phyloP scores from a whole-genome alignment of 1,140 invertebrate species.

The Apocrypta bakeri region DNA sequence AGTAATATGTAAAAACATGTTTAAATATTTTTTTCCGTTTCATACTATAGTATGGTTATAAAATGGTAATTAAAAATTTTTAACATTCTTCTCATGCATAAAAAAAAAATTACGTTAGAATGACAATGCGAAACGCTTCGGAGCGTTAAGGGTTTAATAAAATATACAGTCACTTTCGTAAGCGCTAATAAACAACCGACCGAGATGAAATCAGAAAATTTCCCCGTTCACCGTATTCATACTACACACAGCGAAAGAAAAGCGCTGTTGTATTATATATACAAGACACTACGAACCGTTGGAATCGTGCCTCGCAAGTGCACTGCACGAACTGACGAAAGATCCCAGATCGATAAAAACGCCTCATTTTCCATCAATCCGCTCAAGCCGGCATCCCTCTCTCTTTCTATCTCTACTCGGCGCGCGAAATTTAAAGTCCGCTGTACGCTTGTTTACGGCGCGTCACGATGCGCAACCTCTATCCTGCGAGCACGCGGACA shows the following conservation, averaged over 20 bases:
- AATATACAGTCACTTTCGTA: neutral
- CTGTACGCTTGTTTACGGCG: slow-evolving; percentile 29
- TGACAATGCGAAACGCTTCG: too few species aligned
- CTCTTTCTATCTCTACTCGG: neutral
- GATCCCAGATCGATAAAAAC: slow-evolving; percentile 35
- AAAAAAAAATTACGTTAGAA: neutral
- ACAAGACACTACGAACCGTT: neutral
- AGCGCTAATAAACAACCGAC: neutral
- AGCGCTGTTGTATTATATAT: too few species aligned
- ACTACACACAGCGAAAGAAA: neutral
- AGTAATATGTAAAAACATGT: neutral
- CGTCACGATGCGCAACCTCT: slow-evolving; percentile 10
- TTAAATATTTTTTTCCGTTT: neutral
- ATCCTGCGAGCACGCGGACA: slow-evolving; percentile 1
- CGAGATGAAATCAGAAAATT: neutral
- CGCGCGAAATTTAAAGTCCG: slow-evolving; percentile 33
- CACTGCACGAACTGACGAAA: neutral
- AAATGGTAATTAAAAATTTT: too few species aligned
- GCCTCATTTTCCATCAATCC: neutral
- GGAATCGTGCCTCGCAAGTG: neutral
- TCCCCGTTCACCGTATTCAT: neutral
- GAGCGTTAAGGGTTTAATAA: neutral
- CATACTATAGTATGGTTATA: too few species aligned
- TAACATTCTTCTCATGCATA: too few species aligned
- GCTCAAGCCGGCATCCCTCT: neutral